A percentile compares a stretch with the other conserved stretches of the same genome.
phyloP scores from a whole-genome alignment of 2,113 vertebrate genomes.

The Geococcyx californianus region DNA sequence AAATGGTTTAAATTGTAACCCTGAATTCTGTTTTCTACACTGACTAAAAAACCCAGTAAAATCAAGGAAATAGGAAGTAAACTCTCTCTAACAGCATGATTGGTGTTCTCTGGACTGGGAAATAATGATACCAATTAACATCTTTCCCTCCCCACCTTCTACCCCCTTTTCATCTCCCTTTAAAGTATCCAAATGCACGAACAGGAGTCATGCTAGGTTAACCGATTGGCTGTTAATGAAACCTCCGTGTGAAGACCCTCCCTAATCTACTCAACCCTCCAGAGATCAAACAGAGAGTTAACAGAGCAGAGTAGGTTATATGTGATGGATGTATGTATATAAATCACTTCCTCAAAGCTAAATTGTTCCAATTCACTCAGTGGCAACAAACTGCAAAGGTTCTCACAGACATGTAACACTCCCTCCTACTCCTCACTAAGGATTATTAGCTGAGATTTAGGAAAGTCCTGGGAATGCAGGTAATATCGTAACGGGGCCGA shows the following conservation, averaged over 20 bases:
- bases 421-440: background rate
- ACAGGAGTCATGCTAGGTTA: constrained; percentile 28
- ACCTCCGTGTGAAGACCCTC: constrained; percentile 30
- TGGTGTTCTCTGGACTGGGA: constrained; percentile 42
- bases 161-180: background rate
- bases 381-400: constrained; percentile 57
- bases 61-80: background rate
- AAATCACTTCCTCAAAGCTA: constrained; percentile 73
- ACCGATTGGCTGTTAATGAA: constrained; percentile 40
- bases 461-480: constrained; percentile 31
- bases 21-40: background rate
- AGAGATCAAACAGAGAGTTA: constrained; percentile 73
- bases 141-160: background rate
- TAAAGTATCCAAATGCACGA: constrained; percentile 23
- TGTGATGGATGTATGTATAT: constrained; percentile 22
- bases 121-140: constrained; percentile 9
- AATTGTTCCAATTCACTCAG: constrained; percentile 65
- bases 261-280: constrained; percentile 56
- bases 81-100: background rate
- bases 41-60: background rate
- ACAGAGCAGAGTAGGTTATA: constrained; percentile 61
- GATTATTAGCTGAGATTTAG: background rate
- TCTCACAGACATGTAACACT: constrained; percentile 64
- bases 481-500: background rate
- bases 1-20: background rate